phyloP scores from a whole-genome alignment of 2,797 vertebrate species.

The Chanos chanos region DNA sequence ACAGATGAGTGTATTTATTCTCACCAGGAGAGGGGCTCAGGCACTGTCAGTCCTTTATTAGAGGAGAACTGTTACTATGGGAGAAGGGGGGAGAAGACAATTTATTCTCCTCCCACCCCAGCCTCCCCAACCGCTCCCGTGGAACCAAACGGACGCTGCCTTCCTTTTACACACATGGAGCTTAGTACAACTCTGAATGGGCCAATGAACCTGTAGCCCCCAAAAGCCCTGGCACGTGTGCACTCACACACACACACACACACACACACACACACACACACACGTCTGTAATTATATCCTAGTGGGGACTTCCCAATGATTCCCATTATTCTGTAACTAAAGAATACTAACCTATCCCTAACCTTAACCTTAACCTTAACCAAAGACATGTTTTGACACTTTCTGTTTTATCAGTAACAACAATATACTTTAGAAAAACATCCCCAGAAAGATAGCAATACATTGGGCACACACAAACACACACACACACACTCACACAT shows the following conservation, averaged over 20 bases:
- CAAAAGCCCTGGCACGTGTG: constrained; percentile 32
- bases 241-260: constrained; percentile 17
- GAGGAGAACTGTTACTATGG: constrained; percentile 60
- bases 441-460: too few relatives aligned
- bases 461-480: too few relatives aligned
- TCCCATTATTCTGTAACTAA: too few relatives aligned
- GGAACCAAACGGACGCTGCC: constrained; percentile 39
- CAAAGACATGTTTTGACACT: too few relatives aligned
- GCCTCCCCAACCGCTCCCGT: constrained; percentile 31
- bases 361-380: too few relatives aligned
- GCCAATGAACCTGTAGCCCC: background rate
- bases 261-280: too few relatives aligned
- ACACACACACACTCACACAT: too few relatives aligned
- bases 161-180: constrained; percentile 33
- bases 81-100: constrained; percentile 49
- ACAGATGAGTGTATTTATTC: constrained; percentile 62
- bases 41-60: constrained; percentile 56
- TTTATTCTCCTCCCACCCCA: constrained; percentile 56
- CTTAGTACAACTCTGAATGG: background rate
- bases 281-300: too few relatives aligned
- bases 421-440: too few relatives aligned
- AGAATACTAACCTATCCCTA: too few relatives aligned
- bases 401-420: too few relatives aligned
- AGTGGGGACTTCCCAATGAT: too few relatives aligned
- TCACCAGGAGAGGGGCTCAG: constrained; percentile 50